These are phyloP conservation scores for Cossypha niveicapilla DNA, from an alignment of 2,797 vertebrate species.

Conservation along the genomic window DNA sequence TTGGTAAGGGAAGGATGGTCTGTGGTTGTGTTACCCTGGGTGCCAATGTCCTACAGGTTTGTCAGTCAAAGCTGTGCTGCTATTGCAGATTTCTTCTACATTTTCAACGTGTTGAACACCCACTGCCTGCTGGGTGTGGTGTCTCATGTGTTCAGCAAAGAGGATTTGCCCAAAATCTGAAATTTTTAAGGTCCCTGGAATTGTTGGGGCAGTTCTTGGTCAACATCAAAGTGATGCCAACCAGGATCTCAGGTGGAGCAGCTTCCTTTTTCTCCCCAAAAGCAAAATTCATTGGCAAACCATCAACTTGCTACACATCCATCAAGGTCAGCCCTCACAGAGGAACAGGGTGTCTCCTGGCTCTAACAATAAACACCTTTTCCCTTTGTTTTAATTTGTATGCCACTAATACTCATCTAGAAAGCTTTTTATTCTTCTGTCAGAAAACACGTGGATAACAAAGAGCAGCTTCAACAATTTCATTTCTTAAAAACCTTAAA, in stretches of 20 bases:
- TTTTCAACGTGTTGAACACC: background rate
- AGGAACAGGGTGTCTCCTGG: background rate
- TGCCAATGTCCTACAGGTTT: background rate
- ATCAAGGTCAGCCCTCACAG: background rate
- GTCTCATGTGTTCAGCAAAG: background rate
- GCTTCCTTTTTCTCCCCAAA: background rate
- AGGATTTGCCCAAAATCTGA: background rate
- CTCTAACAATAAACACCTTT: background rate
- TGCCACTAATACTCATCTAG: background rate
- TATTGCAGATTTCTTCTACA: background rate
- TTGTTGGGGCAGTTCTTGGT: background rate
- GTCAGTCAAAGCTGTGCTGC: background rate
- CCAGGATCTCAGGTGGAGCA: background rate
- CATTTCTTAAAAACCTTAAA: background rate
- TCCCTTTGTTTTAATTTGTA: background rate
- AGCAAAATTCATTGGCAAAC: background rate
- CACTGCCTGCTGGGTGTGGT: background rate
- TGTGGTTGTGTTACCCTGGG: rapidly evolving
- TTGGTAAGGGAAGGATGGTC: rapidly evolving
- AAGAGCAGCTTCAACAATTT: background rate
- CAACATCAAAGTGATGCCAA: background rate
- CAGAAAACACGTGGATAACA: background rate
- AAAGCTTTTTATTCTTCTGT: background rate
- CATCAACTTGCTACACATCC: background rate
- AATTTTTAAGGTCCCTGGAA: background rate